Conservation (phyloP, 1,140 invertebrate species). For the Mizuhopecten yessoensis region DNA sequence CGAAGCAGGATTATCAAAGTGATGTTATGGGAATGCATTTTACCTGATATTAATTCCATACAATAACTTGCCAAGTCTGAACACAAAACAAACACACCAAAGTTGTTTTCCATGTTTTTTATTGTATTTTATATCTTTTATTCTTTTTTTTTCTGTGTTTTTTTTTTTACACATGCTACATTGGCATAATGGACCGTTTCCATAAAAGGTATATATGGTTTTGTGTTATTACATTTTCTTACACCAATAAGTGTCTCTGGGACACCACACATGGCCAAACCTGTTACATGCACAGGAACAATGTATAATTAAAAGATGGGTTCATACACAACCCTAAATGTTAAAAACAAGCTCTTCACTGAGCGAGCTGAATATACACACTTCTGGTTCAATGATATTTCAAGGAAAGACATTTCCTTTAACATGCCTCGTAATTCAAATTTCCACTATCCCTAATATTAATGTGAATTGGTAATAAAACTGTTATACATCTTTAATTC, state of each 20-base stretch:
- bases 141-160: not conserved
- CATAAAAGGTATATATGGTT: slow-evolving; percentile 17
- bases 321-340: not conserved
- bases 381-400: not conserved
- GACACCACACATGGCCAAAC: not conserved
- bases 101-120: not conserved
- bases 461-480: not conserved
- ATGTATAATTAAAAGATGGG: too few relatives aligned
- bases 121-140: slow-evolving; percentile 6
- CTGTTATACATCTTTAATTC: not conserved
- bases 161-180: slow-evolving; percentile 25
- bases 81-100: too few relatives aligned
- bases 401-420: not conserved
- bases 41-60: too few relatives aligned
- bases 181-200: not conserved
- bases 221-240: not conserved
- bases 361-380: not conserved
- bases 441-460: not conserved
- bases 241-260: not conserved
- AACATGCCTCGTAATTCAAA: not conserved
- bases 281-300: not conserved
- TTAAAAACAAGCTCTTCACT: not conserved
- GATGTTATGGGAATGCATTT: too few relatives aligned
- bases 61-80: too few relatives aligned
- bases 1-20: too few relatives aligned